These are phyloP conservation scores for Lepus timidus DNA, from an alignment of 2,113 vertebrate species.

Conservation along the genomic window DNA sequence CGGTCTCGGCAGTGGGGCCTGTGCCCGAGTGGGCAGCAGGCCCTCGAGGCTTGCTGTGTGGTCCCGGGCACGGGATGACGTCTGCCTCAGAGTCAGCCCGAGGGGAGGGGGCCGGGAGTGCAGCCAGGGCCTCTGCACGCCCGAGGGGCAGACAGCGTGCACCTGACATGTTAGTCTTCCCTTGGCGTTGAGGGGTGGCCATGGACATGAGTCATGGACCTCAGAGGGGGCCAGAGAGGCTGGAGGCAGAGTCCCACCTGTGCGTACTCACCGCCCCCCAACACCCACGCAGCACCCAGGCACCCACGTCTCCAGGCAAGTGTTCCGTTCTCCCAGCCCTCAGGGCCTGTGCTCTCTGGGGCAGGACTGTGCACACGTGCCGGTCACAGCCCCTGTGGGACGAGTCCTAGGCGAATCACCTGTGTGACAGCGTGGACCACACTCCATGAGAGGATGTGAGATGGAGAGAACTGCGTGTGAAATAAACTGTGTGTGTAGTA, in stretches of 20 bases:
- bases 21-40: not conserved
- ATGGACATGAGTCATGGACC: not conserved
- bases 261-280: too few relatives aligned
- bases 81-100: too few relatives aligned
- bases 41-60: not conserved
- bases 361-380: not conserved
- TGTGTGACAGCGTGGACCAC: not conserved
- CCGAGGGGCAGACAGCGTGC: not conserved
- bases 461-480: not conserved
- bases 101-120: not conserved
- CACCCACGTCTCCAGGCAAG: not conserved
- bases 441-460: not conserved
- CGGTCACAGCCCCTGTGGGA: not conserved
- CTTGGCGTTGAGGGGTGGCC: not conserved
- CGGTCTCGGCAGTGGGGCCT: not conserved
- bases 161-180: not conserved
- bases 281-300: not conserved
- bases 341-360: not conserved
- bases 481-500: not conserved
- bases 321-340: not conserved
- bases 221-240: not conserved
- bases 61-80: too few relatives aligned
- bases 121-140: not conserved
- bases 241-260: not conserved
- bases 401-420: not conserved